Evolutionary conservation across 2,888 invertebrate species (phyloP).

Genomic region (Ceramica pisi): DNA sequence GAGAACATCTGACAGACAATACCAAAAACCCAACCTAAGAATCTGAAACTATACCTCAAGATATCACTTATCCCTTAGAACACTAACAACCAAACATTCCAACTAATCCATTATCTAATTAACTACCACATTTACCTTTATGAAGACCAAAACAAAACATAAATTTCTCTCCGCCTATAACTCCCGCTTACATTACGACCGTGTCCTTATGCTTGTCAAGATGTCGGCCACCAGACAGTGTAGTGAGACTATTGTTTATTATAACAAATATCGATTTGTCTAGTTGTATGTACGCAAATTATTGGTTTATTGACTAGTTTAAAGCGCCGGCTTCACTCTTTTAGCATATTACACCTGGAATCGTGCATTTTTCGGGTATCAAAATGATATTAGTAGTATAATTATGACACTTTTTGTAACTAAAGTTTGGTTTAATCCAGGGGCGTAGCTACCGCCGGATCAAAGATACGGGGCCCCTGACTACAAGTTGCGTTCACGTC

Average conservation of each 20-base stretch:
- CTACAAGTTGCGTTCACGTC: too few relatives aligned
- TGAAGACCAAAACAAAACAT: background rate
- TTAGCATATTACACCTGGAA: background rate
- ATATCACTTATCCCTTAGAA: background rate
- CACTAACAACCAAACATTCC: background rate
- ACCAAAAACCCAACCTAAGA: background rate
- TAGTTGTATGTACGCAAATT: slow-evolving; percentile 39
- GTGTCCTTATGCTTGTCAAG: slow-evolving; percentile 46
- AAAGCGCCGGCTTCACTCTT: too few relatives aligned
- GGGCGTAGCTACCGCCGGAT: too few relatives aligned
- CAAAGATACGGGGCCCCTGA: too few relatives aligned
- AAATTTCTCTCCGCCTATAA: background rate
- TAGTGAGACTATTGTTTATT: slow-evolving; percentile 59
- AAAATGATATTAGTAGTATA: too few relatives aligned
- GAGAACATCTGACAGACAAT: background rate
- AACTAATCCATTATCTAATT: background rate
- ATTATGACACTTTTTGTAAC: too few relatives aligned
- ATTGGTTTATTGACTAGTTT: slow-evolving; percentile 26
- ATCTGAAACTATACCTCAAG: background rate
- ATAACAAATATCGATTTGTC: slow-evolving; percentile 57
- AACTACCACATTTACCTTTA: background rate
- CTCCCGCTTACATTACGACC: slow-evolving; percentile 54
- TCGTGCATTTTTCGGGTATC: too few relatives aligned
- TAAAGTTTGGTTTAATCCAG: too few relatives aligned
- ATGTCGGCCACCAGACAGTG: slow-evolving; percentile 32